Base-by-base conservation (phyloP, 2,797 vertebrate species). In the Hapalemur alaotrensis region DNA sequence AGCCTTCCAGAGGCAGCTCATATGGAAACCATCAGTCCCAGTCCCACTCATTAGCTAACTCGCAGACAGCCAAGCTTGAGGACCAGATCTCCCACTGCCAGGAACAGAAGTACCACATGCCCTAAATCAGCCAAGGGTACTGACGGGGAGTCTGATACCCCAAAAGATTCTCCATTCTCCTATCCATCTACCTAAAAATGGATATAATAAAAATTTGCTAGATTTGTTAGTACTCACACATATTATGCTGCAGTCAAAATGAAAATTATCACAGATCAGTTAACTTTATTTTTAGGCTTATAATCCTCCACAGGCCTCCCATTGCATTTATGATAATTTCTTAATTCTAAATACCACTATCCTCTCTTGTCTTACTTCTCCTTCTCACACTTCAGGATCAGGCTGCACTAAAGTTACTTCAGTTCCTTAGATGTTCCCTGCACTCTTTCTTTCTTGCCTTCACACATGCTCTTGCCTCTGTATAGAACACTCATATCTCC, bases 1-100 rank as follows among this genome's bases (percentile, higher is more conserved):
- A 89, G 79, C 30, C 35, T 93, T 85, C 80, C 67, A 38, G 82
- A 93, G 86, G 52, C 38, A 48, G 63, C 89, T 93, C 97, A 96
- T 89, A 79, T 91, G 94, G 95, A 97, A 96, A 14, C 48, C 75
- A 97, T 97, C 94, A 95, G 81, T 79, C 35, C 73, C 8, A 41
- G 61, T 75, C 67, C 92, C 89, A 78, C 48, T 94, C 73, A 73
- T 91, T 87, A 65, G 92, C 76, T 65, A 61, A 76, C 17, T 83
- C 22, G 10, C 54, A 96, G 85, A 70, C 35, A 70, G 92, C 79
- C 82, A 95, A 85, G 59, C 59, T 88, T 78, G 69, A 86, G 78
- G 91, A 96, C 92, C 85, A 92, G 91, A 65, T 15, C 35, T 46
- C n/a, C 73, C 22, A 41, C 18, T 63, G 85, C 88, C 67, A 89